Conservation (phyloP, 2,113 vertebrate genomes). For the Bos javanicus region DNA sequence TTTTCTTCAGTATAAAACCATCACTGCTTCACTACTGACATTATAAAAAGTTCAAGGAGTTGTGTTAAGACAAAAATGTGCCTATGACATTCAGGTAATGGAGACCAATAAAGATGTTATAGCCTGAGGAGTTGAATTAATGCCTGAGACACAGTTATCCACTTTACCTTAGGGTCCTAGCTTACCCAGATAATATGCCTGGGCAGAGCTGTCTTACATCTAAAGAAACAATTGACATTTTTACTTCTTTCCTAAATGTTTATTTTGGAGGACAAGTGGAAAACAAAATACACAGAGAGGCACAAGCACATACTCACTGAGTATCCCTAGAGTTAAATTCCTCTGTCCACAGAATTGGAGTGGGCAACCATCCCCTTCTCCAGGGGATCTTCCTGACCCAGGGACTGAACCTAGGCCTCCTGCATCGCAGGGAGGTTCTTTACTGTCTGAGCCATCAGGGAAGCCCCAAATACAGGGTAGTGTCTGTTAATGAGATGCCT, state of each 20-base stretch:
- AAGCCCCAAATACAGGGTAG: neutral
- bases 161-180: neutral
- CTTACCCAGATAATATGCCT: neutral
- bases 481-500: neutral
- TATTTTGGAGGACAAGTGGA: neutral
- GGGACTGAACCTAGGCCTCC: neutral
- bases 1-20: neutral
- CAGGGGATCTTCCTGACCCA: neutral
- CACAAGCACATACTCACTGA: neutral
- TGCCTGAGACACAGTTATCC: neutral
- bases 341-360: neutral
- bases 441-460: neutral
- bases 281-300: neutral
- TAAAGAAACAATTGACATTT: neutral
- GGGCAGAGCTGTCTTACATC: neutral
- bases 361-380: neutral
- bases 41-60: neutral
- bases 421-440: neutral
- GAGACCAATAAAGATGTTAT: neutral
- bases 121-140: neutral
- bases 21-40: neutral
- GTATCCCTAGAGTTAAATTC: neutral
- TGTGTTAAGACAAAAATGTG: neutral
- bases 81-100: neutral
- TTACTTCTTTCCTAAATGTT: neutral